phyloP scores from a whole-genome alignment of 2,113 vertebrate species.

The Picathartes gymnocephalus region DNA sequence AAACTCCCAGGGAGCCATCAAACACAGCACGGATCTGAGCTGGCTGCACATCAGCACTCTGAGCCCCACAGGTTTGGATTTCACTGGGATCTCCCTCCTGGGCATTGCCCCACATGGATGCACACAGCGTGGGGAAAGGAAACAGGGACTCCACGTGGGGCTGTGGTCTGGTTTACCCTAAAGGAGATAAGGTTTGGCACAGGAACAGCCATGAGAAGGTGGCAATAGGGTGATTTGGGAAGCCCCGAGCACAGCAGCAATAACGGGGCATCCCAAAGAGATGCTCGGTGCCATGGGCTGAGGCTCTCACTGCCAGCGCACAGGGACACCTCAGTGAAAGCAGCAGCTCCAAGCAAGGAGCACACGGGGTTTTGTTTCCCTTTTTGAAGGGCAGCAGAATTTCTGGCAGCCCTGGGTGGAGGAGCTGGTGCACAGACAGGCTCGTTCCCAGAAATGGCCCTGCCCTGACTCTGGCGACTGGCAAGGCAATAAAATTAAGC shows the following conservation, averaged over 20 bases:
- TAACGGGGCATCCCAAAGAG: neutral
- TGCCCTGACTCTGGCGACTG: neutral
- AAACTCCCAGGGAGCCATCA: neutral
- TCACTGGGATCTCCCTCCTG: accelerated
- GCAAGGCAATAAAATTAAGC: neutral
- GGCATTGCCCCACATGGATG: accelerated
- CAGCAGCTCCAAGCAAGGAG: neutral
- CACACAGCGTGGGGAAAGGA: accelerated
- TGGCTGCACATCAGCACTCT: accelerated
- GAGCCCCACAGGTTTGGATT: accelerated
- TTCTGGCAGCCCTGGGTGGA: neutral
- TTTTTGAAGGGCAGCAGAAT: neutral
- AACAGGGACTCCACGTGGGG: accelerated
- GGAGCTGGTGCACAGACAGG: accelerated
- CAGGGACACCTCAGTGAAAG: accelerated
- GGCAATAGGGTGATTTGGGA: accelerated
- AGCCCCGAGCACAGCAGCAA: neutral
- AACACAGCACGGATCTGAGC: accelerated
- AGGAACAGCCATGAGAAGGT: accelerated
- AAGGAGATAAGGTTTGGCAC: accelerated
- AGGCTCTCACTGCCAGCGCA: neutral
- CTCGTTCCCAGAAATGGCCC: neutral
- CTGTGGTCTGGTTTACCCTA: accelerated
- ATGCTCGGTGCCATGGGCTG: accelerated
- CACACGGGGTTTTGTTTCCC: accelerated